phyloP scores from a whole-genome alignment of 2,888 invertebrate genomes.

The Drosophila silvestris region DNA sequence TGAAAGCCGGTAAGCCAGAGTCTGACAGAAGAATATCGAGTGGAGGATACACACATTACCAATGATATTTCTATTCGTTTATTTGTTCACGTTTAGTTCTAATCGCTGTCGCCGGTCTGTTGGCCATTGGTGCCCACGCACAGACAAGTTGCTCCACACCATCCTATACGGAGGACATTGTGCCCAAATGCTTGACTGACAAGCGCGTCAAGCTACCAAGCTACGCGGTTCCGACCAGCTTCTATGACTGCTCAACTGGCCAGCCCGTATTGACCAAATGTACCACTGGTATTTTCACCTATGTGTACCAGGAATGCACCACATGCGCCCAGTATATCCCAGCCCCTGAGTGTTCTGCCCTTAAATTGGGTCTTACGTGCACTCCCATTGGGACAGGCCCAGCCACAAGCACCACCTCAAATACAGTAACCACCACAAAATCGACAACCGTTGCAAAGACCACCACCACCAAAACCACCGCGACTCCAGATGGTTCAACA shows the following conservation, averaged over 20 bases:
- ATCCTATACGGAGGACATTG: conserved; percentile 44
- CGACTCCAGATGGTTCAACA: not conserved
- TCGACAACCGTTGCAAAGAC: not conserved
- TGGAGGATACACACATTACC: not conserved
- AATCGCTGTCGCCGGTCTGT: conserved; percentile 51
- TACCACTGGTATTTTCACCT: conserved; percentile 57
- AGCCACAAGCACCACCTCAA: no score
- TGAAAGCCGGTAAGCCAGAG: conserved; percentile 70
- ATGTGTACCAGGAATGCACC: conserved; percentile 71
- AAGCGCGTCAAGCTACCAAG: conserved; percentile 57
- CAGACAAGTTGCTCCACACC: conserved; percentile 23
- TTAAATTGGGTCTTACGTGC: conserved; percentile 22
- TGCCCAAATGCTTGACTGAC: conserved; percentile 33
- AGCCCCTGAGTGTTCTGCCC: conserved; percentile 47
- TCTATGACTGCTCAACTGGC: conserved; percentile 55
- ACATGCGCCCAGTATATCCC: conserved; percentile 63
- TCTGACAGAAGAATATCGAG: not conserved
- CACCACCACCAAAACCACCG: not conserved
- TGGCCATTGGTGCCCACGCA: conserved; percentile 51
- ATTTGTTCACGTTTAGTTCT: conserved; percentile 54
- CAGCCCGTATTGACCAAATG: conserved; percentile 45
- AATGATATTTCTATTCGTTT: not conserved
- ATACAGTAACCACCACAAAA: fast-evolving
- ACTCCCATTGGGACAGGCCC: not conserved
- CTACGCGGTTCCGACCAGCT: conserved; percentile 53